phyloP scores from a whole-genome alignment of 2,888 invertebrate genomes.

The Pandemis corylana region DNA sequence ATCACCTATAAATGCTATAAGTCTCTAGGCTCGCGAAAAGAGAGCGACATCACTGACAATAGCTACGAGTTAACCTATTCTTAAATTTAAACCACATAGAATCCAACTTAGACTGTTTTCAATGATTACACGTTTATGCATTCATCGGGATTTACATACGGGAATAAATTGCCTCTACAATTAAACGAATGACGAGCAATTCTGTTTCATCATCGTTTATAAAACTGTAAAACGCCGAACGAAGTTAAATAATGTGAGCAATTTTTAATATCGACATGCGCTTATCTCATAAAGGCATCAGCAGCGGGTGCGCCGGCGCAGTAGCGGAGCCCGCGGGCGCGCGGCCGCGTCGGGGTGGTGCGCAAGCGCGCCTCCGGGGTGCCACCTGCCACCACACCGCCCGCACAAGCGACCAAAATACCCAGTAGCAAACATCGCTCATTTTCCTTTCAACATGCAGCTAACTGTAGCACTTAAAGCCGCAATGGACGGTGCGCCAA shows the following conservation, averaged over 20 bases:
- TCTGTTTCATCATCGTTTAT: not conserved
- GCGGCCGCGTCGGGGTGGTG: conserved; percentile 19
- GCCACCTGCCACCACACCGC: not conserved
- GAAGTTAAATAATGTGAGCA: conserved; percentile 19
- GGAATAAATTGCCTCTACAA: not conserved
- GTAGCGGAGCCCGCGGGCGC: conserved; percentile 36
- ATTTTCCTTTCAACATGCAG: not conserved
- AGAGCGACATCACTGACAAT: too few species aligned
- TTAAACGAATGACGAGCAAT: conserved; percentile 2
- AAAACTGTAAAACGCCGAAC: conserved; percentile 7
- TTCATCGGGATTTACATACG: not conserved
- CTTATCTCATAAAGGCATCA: conserved; percentile 21
- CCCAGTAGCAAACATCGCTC: conserved; percentile 49
- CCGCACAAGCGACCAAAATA: not conserved
- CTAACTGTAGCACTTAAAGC: conserved; percentile 14
- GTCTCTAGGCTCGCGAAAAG: too few species aligned
- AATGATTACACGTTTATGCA: not conserved
- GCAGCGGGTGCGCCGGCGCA: conserved; percentile 20
- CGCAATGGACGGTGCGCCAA: conserved; percentile 50
- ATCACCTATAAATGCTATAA: too few species aligned
- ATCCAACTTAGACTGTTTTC: too few species aligned
- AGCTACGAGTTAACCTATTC: too few species aligned
- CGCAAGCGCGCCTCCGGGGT: conserved; percentile 31
- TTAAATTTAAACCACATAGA: too few species aligned
- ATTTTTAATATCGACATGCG: conserved; percentile 14